Conservation (phyloP, 2,113 vertebrate genomes). For the Prochilodus magdalenae region DNA sequence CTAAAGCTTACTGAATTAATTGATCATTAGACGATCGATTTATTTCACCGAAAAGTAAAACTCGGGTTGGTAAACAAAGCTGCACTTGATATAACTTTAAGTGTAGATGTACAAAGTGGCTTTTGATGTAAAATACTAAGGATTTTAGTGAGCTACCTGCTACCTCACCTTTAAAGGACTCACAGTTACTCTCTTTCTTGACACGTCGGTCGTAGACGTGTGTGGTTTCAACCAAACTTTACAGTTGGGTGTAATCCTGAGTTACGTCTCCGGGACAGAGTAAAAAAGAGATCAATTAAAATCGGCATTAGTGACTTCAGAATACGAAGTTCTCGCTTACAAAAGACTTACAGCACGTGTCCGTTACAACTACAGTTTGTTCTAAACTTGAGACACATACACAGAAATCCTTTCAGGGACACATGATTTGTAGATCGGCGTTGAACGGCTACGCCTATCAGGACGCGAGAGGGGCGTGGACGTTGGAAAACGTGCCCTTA, state of each 20-base stretch:
- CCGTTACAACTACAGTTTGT: background rate
- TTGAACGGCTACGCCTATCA: background rate
- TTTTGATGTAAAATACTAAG: background rate
- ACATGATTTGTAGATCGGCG: slow-evolving; percentile 8
- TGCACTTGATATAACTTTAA: background rate
- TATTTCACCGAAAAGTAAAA: background rate
- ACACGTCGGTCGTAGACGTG: slow-evolving; percentile 23
- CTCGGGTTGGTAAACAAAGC: background rate
- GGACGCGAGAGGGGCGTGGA: background rate
- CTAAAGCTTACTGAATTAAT: background rate
- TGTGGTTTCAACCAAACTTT: slow-evolving; percentile 42
- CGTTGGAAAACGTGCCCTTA: background rate
- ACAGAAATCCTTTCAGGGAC: background rate
- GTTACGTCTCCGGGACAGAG: background rate
- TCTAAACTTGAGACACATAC: background rate
- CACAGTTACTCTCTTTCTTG: background rate
- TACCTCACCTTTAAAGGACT: background rate
- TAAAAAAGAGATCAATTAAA: background rate
- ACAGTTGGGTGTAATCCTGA: background rate
- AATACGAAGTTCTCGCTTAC: background rate
- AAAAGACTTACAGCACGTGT: background rate
- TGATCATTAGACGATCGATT: background rate
- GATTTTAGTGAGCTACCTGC: background rate
- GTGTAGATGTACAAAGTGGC: background rate
- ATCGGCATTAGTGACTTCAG: background rate